Percentiles rank a stretch among this genome's conserved stretches.
Evolutionary conservation across 2,797 vertebrate genomes (phyloP).

Genomic region (Argya squamiceps): DNA sequence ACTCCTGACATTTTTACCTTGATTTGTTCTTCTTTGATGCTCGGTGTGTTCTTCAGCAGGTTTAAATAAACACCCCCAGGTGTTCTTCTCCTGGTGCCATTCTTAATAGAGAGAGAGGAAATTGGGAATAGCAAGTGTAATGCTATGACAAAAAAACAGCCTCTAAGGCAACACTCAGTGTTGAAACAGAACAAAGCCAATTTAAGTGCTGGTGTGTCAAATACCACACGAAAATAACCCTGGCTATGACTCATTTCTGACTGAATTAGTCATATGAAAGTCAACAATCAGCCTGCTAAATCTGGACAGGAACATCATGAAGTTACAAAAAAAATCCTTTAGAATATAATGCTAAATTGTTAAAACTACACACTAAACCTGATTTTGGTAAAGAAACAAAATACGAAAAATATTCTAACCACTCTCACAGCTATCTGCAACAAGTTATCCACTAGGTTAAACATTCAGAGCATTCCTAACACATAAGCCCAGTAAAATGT

Average conservation of each 20-base stretch:
- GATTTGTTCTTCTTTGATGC: constrained; percentile 86
- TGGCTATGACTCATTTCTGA: not conserved
- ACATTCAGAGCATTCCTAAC: not conserved
- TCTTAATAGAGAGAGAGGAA: constrained; percentile 71
- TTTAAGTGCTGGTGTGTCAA: not conserved
- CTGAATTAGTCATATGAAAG: not conserved
- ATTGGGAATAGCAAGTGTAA: not conserved
- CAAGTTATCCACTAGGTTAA: not conserved
- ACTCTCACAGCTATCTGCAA: not conserved
- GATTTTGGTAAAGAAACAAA: not conserved
- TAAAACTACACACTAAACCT: not conserved
- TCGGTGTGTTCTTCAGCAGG: constrained; percentile 91
- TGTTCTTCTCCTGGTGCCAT: constrained; percentile 92
- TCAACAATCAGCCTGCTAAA: not conserved
- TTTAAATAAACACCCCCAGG: constrained; percentile 96
- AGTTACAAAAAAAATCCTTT: not conserved
- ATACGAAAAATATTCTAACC: rapidly evolving
- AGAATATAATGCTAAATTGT: not conserved
- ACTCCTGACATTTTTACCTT: constrained; percentile 74
- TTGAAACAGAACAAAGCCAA: not conserved
- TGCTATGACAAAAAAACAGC: not conserved
- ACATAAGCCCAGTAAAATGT: not conserved
- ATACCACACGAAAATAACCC: not conserved
- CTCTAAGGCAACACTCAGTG: not conserved
- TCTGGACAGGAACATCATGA: not conserved